Percentiles rank a stretch among this genome's conserved stretches.
Conservation (phyloP, 2,113 vertebrate genomes). For the Pelusios castaneus region DNA sequence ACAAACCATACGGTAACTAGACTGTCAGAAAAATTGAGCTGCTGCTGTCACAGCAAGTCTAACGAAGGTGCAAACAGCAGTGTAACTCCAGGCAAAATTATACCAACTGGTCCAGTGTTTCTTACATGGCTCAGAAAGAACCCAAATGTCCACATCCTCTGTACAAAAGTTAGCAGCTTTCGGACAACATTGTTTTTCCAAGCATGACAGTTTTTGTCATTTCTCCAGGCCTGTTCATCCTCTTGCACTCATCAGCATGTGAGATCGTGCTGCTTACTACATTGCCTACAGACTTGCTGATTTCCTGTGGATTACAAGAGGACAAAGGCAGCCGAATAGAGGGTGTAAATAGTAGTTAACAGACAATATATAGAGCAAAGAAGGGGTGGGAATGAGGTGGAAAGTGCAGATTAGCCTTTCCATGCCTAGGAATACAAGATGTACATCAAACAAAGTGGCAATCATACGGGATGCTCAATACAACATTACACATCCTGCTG, state of each 20-base stretch:
- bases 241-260: neutral
- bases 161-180: conserved; percentile 66
- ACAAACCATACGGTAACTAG: conserved; percentile 4
- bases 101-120: conserved; percentile 59
- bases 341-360: conserved; percentile 36
- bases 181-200: conserved; percentile 58
- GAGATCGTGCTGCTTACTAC: neutral
- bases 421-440: neutral
- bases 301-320: neutral
- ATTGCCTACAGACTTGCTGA: accelerated
- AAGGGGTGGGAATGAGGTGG: conserved; percentile 25
- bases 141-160: conserved; percentile 42
- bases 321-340: conserved; percentile 15
- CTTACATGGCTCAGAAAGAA: conserved; percentile 26
- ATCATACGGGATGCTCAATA: neutral
- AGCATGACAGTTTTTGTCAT: conserved; percentile 4
- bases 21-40: conserved; percentile 15
- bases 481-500: conserved; percentile 56
- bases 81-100: conserved; percentile 27
- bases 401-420: neutral
- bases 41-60: conserved; percentile 6
- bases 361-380: conserved; percentile 44
- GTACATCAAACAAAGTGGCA: conserved; percentile 60
- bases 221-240: conserved; percentile 52
- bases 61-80: neutral